Evolutionary conservation across 2,797 vertebrate genomes (phyloP).

Genomic region (Brachyrhaphis roseni): DNA sequence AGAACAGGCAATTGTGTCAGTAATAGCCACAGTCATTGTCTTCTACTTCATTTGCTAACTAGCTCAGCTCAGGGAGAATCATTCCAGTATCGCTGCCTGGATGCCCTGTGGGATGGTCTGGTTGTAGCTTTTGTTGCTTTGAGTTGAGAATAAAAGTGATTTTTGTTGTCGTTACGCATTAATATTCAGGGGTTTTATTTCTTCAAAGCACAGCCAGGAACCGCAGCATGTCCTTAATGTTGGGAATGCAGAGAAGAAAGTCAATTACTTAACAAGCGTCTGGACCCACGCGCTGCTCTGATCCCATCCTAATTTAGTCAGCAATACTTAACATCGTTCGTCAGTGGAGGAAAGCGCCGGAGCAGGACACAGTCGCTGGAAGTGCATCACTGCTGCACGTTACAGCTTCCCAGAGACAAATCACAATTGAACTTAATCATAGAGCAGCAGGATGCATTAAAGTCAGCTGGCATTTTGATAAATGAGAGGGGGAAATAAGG

Average conservation of each 20-base stretch:
- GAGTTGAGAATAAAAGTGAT: slow-evolving; percentile 17
- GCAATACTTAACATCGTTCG: slow-evolving; percentile 39
- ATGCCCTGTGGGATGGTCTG: slow-evolving; percentile 15
- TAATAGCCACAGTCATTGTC: slow-evolving; percentile 50
- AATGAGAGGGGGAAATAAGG: slow-evolving; percentile 77
- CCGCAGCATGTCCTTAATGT: slow-evolving; percentile 14
- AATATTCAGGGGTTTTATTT: slow-evolving; percentile 4
- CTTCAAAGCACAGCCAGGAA: slow-evolving; percentile 11
- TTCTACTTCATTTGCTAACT: slow-evolving; percentile 37
- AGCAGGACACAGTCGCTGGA: slow-evolving; percentile 39
- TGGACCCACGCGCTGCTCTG: slow-evolving; percentile 24
- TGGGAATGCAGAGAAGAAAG: slow-evolving; percentile 13
- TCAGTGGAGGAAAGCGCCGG: slow-evolving; percentile 34
- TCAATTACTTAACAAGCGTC: slow-evolving; percentile 34
- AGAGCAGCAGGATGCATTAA: slow-evolving; percentile 63
- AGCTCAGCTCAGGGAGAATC: slow-evolving; percentile 31
- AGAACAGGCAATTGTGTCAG: slow-evolving; percentile 37
- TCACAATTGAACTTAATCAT: slow-evolving; percentile 67
- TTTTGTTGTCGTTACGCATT: slow-evolving; percentile 18
- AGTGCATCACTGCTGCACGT: slow-evolving; percentile 44
- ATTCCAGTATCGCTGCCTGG: slow-evolving; percentile 21
- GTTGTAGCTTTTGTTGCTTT: slow-evolving; percentile 17
- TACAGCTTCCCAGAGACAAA: slow-evolving; percentile 51
- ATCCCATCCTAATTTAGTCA: slow-evolving; percentile 56
- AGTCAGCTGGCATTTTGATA: slow-evolving; percentile 74